Conservation (phyloP, 2,888 invertebrate species). For the Himalopsyche japonica region DNA sequence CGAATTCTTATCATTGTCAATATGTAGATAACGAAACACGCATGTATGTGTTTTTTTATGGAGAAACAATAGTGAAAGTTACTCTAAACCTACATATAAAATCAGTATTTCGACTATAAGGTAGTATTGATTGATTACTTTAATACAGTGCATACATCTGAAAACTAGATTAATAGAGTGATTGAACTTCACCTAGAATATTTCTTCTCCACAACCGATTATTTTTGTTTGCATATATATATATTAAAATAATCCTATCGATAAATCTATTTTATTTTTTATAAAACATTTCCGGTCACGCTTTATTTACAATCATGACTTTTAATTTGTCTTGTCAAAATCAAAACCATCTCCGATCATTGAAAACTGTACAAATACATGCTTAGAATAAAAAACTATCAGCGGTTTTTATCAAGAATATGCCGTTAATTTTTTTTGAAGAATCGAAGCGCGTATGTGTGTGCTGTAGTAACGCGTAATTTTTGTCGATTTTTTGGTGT, state of each 20-base stretch:
- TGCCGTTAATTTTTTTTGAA: not conserved
- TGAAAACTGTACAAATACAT: not conserved
- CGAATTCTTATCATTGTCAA: too few relatives aligned
- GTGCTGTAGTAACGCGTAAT: not conserved
- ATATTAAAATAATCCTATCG: not conserved
- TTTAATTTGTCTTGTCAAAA: not conserved
- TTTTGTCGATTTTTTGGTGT: not conserved
- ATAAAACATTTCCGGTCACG: not conserved
- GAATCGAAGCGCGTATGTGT: not conserved
- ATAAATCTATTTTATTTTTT: not conserved
- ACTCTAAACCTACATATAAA: too few relatives aligned
- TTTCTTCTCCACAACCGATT: too few relatives aligned
- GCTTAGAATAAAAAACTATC: not conserved
- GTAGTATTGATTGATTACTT: too few relatives aligned
- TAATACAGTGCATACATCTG: too few relatives aligned
- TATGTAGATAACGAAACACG: too few relatives aligned
- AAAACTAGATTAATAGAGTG: too few relatives aligned
- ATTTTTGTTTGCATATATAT: not conserved
- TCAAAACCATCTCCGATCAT: not conserved
- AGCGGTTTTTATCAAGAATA: not conserved
- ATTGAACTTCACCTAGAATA: too few relatives aligned
- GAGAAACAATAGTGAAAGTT: too few relatives aligned
- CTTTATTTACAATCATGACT: not conserved
- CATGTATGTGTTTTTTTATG: too few relatives aligned
- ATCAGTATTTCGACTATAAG: too few relatives aligned